Conservation (phyloP, 23 tunicate species). For the Ascidia mentula region DNA sequence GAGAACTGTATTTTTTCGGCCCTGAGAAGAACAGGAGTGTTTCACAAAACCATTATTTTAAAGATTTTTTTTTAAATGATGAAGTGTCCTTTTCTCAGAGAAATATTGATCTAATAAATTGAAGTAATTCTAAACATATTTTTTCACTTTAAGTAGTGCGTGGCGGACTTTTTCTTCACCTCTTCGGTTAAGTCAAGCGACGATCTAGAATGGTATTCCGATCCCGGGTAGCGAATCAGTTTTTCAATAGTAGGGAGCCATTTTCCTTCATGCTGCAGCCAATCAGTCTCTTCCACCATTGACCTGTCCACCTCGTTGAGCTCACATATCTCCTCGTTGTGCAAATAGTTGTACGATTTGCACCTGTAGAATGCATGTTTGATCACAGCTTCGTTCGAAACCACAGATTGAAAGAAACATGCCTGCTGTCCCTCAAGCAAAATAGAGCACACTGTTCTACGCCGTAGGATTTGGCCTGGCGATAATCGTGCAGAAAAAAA, state of each 20-base stretch:
- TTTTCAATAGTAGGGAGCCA: conserved; percentile 19
- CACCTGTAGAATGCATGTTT: conserved; percentile 13
- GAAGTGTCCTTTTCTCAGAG: too few species aligned
- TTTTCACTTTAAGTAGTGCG: too few species aligned
- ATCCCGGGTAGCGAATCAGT: conserved; percentile 19
- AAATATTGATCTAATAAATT: too few species aligned
- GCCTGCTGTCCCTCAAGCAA: conserved; percentile 21
- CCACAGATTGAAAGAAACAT: too few species aligned
- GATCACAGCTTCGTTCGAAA: neutral
- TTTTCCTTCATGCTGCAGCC: conserved; percentile 12
- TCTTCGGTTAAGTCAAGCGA: neutral
- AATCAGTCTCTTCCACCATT: neutral
- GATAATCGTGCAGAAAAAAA: conserved; percentile 22
- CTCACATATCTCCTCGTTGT: conserved; percentile 24
- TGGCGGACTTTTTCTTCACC: too few species aligned
- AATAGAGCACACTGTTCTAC: conserved; percentile 24
- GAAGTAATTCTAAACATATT: too few species aligned
- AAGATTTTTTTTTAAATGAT: too few species aligned
- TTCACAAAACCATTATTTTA: too few species aligned
- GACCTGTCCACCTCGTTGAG: conserved; percentile 20
- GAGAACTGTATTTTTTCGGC: too few species aligned
- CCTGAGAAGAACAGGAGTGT: conserved; percentile 13
- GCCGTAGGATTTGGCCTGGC: conserved; percentile 18
- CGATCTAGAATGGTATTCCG: conserved; percentile 18
- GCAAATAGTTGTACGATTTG: conserved; percentile 27